Evolutionary conservation across 2,888 invertebrate species (phyloP).

Genomic region (Eudasyphora cyanicolor): DNA sequence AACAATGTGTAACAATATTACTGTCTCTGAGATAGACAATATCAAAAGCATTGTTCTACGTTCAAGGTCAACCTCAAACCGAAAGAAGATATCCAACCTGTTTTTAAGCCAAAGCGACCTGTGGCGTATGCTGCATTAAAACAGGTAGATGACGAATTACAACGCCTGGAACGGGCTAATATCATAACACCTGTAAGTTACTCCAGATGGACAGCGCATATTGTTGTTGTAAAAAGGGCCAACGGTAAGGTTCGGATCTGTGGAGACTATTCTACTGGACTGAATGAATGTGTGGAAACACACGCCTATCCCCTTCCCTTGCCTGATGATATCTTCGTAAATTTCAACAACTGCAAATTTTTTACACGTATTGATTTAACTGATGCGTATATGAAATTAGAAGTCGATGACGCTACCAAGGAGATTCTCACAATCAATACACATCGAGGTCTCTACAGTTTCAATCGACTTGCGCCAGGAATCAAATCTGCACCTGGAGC

Average conservation of each 20-base stretch:
- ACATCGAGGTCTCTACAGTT: conserved; percentile 51
- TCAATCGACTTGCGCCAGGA: too few species aligned
- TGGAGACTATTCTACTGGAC: conserved; percentile 65
- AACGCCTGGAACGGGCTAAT: conserved; percentile 52
- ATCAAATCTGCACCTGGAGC: conserved; percentile 63
- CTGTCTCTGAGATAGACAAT: too few species aligned
- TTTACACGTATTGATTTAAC: too few species aligned
- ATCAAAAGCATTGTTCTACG: too few species aligned
- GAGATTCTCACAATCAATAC: conserved; percentile 54
- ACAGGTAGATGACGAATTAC: conserved; percentile 57
- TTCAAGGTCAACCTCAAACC: too few species aligned
- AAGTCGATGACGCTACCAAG: conserved; percentile 56
- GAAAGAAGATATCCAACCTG: too few species aligned
- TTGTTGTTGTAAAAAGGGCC: conserved; percentile 36
- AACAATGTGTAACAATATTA: too few species aligned
- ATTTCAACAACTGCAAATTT: conserved; percentile 65
- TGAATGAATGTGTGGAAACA: conserved; percentile 62
- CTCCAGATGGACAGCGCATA: too few species aligned
- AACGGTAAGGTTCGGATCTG: too few species aligned
- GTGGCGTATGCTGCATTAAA: conserved; percentile 62
- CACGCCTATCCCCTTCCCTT: conserved; percentile 61
- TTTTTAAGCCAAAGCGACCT: too few species aligned
- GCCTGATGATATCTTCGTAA: conserved; percentile 63
- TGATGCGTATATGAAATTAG: conserved; percentile 65
- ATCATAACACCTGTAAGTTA: conserved; percentile 59